Evolutionary conservation across 2,888 invertebrate species (phyloP).

Genomic region (Xestia sexstrigata): DNA sequence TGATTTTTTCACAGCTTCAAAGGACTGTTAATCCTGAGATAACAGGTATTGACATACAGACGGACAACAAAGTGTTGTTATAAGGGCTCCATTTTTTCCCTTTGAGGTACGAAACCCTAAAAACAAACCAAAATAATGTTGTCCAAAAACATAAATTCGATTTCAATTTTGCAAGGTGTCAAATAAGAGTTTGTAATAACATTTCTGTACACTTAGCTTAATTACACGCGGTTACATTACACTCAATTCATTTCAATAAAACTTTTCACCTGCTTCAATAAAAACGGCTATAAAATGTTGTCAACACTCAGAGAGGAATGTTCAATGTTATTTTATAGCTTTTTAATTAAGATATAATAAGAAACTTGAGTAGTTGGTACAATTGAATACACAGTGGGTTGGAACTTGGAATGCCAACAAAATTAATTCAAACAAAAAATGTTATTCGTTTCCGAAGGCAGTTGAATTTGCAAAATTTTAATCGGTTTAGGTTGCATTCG

Average conservation of each 20-base stretch:
- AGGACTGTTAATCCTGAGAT: no score
- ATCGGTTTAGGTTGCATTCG: neutral
- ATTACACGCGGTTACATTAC: constrained; percentile 21
- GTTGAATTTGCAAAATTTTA: no score
- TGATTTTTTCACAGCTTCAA: no score
- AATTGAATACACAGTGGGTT: constrained; percentile 3
- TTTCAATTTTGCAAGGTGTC: constrained; percentile 34
- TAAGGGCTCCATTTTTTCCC: no score
- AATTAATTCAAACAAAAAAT: neutral
- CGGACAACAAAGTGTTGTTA: no score
- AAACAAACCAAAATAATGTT: neutral
- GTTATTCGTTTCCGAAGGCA: neutral
- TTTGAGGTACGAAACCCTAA: no score
- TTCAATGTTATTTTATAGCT: constrained; percentile 41
- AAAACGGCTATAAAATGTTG: constrained; percentile 43
- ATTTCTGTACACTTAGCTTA: constrained; percentile 23
- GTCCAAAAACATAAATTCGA: neutral
- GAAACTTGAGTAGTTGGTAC: constrained; percentile 15
- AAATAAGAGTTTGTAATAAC: constrained; percentile 1
- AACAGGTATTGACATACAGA: no score
- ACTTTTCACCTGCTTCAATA: constrained; percentile 44
- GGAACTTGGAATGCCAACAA: neutral
- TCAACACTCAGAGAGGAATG: constrained; percentile 36
- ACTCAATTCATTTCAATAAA: constrained; percentile 37
- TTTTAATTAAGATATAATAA: constrained; percentile 49